Evolutionary conservation across 2,888 invertebrate species (phyloP), one percentile per base, ranked within the genome.

Genomic region (Heliconius erato): DNA sequence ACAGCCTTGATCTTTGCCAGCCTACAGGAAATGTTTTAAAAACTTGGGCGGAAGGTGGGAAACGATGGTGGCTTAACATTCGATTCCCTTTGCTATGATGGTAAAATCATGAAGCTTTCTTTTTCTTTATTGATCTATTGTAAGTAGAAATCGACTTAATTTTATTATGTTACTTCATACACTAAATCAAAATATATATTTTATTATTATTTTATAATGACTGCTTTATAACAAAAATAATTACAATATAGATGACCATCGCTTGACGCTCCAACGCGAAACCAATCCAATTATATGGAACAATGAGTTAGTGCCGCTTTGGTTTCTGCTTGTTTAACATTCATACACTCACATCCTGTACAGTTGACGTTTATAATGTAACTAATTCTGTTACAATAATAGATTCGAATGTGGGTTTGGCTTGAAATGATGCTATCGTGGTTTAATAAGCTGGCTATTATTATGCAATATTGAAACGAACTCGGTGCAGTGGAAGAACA

Each of bases 271-370:
- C 12, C 6, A 59, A 35, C 23, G n/a, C 35, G 26, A 67, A 68
- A 67, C 44, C 68, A 78, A 79, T 63, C 63, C 26, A 63, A 79
- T 72, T 79, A 59, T 40, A 63, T 72, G 16, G 26, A 63, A 28
- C 23, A 79, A 79, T 79, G 54, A 65, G 63, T 40, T 72, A 26
- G 40, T 71, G 79, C 72, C 40, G 23, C 63, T 16, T 71, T 67
- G 32, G 40, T 80, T 80, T 26, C 63, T 32, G 74, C 74, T 65
- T 74, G 28, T 79, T 59, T 74, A 74, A 65, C 63, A 72, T 59
- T 69, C 40, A 63, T 74, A 28, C 44, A 59, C 74, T 79, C 72
- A 74, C 44, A 63, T 44, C 7, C 44, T 72, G 28, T 28, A 32
- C 19, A 35, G 54, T n/a, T 69, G 23, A 79, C 40, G 44, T 35